phyloP scores from a whole-genome alignment of 1,140 invertebrate genomes.

The Theocolax elegans region DNA sequence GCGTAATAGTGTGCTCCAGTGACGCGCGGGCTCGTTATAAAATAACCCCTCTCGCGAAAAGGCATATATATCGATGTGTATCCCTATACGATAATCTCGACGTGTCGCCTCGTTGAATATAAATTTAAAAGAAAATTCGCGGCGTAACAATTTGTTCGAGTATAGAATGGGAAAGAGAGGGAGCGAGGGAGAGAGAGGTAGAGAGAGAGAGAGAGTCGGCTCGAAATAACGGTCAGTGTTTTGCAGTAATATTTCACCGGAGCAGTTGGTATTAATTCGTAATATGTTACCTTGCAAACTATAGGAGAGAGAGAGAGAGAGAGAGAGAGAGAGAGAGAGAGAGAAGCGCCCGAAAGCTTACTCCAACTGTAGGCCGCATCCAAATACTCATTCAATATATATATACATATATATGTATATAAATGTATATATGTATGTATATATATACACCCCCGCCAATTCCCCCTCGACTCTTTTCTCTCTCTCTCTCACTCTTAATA shows the following conservation, averaged over 20 bases:
- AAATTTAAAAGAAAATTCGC: slow-evolving; percentile 58
- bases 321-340: too few relatives aligned
- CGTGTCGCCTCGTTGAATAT: too few relatives aligned
- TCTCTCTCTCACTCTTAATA: slow-evolving; percentile 59
- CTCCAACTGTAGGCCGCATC: too few relatives aligned
- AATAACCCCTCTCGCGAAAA: too few relatives aligned
- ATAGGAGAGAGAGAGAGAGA: slow-evolving; percentile 55
- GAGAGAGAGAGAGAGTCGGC: neutral
- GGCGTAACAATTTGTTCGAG: slow-evolving; percentile 55
- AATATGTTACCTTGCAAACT: slow-evolving; percentile 69
- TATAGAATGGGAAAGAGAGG: slow-evolving; percentile 8
- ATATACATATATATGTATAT: neutral
- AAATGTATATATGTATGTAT: too few relatives aligned
- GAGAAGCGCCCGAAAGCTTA: slow-evolving; percentile 51
- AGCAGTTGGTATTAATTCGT: slow-evolving; percentile 70
- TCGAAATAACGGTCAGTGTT: slow-evolving; percentile 68
- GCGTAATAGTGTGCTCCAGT: too few relatives aligned
- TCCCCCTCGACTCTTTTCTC: slow-evolving; percentile 43
- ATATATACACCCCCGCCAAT: slow-evolving; percentile 43
- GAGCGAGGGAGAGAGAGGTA: neutral
- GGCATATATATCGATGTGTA: too few relatives aligned
- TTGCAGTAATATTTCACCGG: slow-evolving; percentile 69
- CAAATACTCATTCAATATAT: too few relatives aligned
- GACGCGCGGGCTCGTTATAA: too few relatives aligned
- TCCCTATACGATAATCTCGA: too few relatives aligned